A percentile compares a stretch with the other conserved stretches of the same genome.
These are phyloP conservation scores for Chelonia mydas DNA, from an alignment of 2,797 vertebrate genomes.

Conservation along the genomic window DNA sequence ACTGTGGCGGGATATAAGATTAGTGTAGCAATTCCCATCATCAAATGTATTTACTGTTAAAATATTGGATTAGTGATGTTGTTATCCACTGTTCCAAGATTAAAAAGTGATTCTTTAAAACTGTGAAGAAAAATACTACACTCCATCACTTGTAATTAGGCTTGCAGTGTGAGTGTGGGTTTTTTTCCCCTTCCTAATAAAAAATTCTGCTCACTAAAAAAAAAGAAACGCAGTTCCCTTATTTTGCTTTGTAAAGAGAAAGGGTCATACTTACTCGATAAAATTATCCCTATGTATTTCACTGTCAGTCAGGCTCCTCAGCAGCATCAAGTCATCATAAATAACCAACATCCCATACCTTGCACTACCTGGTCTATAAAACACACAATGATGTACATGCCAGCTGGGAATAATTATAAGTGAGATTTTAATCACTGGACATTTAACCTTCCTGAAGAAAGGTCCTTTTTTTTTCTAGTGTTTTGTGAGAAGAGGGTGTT, in stretches of 20 bases:
- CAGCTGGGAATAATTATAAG: not conserved
- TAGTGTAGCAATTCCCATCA: conserved; percentile 78
- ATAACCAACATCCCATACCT: not conserved
- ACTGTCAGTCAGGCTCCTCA: not conserved
- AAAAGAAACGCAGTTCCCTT: not conserved
- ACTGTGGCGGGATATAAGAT: conserved; percentile 74
- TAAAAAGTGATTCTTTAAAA: conserved; percentile 77
- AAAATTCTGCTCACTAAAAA: not conserved
- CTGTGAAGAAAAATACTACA: conserved; percentile 52
- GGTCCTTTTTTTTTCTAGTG: not conserved
- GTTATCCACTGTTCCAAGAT: conserved; percentile 78
- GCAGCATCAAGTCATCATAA: not conserved
- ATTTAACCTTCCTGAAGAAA: not conserved
- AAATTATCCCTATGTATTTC: not conserved
- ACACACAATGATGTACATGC: fast-evolving
- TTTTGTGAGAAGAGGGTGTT: not conserved
- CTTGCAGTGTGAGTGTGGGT: conserved; percentile 18
- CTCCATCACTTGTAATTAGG: conserved; percentile 70
- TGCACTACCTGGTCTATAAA: not conserved
- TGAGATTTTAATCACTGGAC: not conserved
- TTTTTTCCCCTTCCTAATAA: conserved; percentile 44
- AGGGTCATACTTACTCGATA: fast-evolving
- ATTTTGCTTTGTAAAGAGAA: not conserved
- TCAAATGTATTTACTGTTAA: conserved; percentile 79
- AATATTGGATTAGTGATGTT: conserved; percentile 79